Percentiles rank a stretch among this genome's conserved stretches.
Conservation (phyloP, 1,140 invertebrate species). For the Drosophila tristis region DNA sequence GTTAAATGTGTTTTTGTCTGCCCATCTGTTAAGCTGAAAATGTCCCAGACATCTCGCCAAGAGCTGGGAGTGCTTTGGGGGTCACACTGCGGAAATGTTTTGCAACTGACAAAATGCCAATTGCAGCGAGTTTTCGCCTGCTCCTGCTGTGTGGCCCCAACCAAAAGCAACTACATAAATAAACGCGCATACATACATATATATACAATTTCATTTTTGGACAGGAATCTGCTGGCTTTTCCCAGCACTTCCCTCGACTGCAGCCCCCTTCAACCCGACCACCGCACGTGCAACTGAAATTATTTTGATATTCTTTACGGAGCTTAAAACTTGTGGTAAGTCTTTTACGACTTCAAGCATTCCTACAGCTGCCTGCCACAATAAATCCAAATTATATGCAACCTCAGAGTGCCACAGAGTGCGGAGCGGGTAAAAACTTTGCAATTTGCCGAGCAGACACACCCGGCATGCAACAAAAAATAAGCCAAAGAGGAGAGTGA, state of each 20-base stretch:
- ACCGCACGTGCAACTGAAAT: slow-evolving; percentile 2
- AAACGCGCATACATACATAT: slow-evolving; percentile 22
- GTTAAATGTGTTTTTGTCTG: slow-evolving; percentile 34
- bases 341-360: slow-evolving; percentile 31
- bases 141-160: background rate
- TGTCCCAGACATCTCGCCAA: background rate
- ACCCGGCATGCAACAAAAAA: slow-evolving; percentile 26
- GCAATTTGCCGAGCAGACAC: slow-evolving; percentile 2
- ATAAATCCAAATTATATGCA: slow-evolving; percentile 43
- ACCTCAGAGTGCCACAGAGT: background rate
- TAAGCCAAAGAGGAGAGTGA: background rate
- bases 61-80: background rate
- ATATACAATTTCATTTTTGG: slow-evolving; percentile 6
- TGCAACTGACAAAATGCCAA: slow-evolving; percentile 36
- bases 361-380: slow-evolving; percentile 16
- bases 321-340: slow-evolving; percentile 28
- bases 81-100: slow-evolving; percentile 12
- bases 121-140: slow-evolving; percentile 26
- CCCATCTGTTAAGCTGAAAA: slow-evolving; percentile 19
- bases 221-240: slow-evolving; percentile 15
- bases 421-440: slow-evolving; percentile 20
- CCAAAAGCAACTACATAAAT: slow-evolving; percentile 33
- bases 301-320: slow-evolving; percentile 26
- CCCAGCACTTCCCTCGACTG: background rate
- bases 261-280: background rate